phyloP scores from a whole-genome alignment of 2,113 vertebrate species.

The Xiphophorus hellerii region DNA sequence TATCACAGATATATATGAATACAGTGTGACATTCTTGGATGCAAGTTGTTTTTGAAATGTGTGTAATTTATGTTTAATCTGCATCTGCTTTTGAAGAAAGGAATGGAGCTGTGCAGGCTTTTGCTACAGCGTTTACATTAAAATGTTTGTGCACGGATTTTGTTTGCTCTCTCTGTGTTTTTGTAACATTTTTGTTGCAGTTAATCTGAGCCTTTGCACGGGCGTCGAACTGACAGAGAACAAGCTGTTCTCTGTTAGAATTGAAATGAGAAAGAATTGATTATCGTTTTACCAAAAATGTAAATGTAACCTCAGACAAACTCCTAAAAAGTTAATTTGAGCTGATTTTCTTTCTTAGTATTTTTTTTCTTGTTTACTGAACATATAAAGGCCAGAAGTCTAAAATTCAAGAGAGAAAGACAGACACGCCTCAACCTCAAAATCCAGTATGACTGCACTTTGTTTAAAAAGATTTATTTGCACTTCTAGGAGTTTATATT shows the following conservation, averaged over 20 bases:
- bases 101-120: background rate
- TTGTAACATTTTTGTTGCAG: background rate
- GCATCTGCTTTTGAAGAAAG: background rate
- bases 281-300: background rate
- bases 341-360: background rate
- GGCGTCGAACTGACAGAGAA: background rate
- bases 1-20: background rate
- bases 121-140: background rate
- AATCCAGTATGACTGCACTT: background rate
- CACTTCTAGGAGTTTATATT: too few relatives aligned
- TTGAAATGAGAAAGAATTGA: background rate
- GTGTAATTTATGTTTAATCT: background rate
- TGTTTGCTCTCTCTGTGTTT: background rate
- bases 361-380: too few relatives aligned
- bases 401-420: too few relatives aligned
- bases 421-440: too few relatives aligned
- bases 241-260: background rate
- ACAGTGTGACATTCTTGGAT: background rate
- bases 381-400: too few relatives aligned
- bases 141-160: background rate
- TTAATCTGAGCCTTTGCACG: background rate
- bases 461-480: background rate
- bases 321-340: background rate
- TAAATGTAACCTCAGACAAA: background rate
- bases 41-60: background rate